phyloP scores from a whole-genome alignment of 2,113 vertebrate genomes.

The Apus apus region DNA sequence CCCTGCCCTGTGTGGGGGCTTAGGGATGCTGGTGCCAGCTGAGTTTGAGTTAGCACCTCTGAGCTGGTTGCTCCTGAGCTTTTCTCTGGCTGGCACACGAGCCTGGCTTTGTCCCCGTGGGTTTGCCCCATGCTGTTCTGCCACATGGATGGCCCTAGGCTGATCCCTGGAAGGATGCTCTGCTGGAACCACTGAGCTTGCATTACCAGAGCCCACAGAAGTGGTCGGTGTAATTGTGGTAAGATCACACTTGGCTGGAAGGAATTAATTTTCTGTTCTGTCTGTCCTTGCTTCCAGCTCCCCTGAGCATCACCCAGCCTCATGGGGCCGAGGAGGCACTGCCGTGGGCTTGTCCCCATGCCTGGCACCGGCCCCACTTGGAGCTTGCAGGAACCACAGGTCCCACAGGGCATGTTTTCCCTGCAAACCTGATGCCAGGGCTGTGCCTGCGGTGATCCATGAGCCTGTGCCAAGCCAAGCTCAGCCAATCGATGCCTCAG shows the following conservation, averaged over 20 bases:
- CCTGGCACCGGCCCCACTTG: background rate
- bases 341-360: background rate
- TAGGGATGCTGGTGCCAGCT: background rate
- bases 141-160: accelerated
- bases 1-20: background rate
- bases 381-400: background rate
- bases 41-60: background rate
- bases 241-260: background rate
- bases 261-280: background rate
- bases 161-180: background rate
- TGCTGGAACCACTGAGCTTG: accelerated
- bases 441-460: background rate
- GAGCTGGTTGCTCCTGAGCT: background rate
- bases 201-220: accelerated
- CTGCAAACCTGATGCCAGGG: background rate
- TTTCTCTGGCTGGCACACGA: background rate
- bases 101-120: background rate
- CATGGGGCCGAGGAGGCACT: background rate
- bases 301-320: background rate
- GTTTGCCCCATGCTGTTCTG: accelerated
- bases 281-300: background rate
- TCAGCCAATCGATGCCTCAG: background rate
- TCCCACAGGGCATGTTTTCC: background rate
- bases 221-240: accelerated
- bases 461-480: no score